Percentiles rank a stretch among this genome's conserved stretches.
Conservation (phyloP, 2,797 vertebrate species). For the Acrocephalus scirpaceus region DNA sequence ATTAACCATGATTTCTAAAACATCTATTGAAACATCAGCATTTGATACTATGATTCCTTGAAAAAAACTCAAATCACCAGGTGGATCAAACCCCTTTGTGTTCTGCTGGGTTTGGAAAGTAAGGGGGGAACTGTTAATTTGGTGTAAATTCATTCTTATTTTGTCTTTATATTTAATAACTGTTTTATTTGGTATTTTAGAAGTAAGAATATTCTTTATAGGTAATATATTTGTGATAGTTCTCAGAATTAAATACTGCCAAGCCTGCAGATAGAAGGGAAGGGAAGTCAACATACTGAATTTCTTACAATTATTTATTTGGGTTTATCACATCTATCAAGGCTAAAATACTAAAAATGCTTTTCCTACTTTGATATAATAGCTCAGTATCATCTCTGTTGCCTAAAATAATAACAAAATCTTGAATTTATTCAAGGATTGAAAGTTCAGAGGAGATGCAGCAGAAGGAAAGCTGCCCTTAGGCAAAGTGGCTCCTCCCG, state of each 20-base stretch:
- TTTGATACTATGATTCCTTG: background rate
- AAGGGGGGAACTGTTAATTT: background rate
- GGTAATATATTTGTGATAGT: background rate
- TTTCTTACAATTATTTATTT: background rate
- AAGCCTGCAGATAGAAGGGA: background rate
- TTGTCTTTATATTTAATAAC: background rate
- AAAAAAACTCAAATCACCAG: background rate
- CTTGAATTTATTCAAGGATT: constrained; percentile 72
- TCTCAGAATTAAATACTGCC: background rate
- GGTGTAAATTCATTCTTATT: background rate
- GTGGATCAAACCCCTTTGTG: background rate
- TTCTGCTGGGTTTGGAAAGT: background rate
- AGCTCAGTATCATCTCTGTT: background rate
- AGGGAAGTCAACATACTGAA: background rate
- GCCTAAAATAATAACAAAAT: constrained; percentile 47
- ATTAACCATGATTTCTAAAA: background rate
- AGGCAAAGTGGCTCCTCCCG: constrained; percentile 2
- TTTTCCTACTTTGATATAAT: background rate
- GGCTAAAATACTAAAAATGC: background rate
- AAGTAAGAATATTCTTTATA: background rate
- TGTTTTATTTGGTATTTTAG: background rate
- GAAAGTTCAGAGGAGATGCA: constrained; percentile 74
- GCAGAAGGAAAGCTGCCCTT: constrained; percentile 44
- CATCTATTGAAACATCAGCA: background rate
- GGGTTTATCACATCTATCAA: background rate